Evolutionary conservation across 2,113 vertebrate genomes (phyloP).

Genomic region (Thomomys bottae): DNA sequence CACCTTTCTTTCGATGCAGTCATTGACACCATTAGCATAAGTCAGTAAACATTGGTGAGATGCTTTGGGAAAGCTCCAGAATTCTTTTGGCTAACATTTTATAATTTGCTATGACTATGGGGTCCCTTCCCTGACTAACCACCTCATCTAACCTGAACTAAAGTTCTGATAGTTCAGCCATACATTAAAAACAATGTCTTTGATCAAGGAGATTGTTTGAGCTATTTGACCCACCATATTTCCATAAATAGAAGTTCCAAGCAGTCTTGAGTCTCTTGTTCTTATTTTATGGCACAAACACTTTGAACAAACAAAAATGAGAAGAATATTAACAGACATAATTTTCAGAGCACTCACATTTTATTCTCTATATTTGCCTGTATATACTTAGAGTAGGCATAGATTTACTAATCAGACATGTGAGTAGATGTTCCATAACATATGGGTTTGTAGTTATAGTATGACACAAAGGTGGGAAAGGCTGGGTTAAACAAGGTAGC

Average conservation of each 20-base stretch:
- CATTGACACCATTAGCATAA: background rate
- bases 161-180: slow-evolving; percentile 3
- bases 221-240: background rate
- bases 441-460: background rate
- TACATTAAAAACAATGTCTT: slow-evolving; percentile 40
- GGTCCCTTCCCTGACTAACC: background rate
- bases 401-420: background rate
- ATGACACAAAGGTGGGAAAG: background rate
- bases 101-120: background rate
- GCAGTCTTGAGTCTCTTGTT: slow-evolving; percentile 42
- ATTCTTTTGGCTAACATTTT: background rate
- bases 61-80: background rate
- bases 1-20: background rate
- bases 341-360: background rate
- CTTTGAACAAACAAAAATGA: slow-evolving; percentile 23
- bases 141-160: background rate
- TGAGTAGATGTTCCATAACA: background rate
- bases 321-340: background rate
- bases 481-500: background rate
- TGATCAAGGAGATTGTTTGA: background rate
- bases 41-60: background rate
- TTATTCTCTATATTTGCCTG: background rate
- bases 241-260: background rate
- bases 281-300: slow-evolving; percentile 20
- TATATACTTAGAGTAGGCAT: background rate